phyloP scores from a whole-genome alignment of 1,140 invertebrate species.

The Condylostylus longicornis region DNA sequence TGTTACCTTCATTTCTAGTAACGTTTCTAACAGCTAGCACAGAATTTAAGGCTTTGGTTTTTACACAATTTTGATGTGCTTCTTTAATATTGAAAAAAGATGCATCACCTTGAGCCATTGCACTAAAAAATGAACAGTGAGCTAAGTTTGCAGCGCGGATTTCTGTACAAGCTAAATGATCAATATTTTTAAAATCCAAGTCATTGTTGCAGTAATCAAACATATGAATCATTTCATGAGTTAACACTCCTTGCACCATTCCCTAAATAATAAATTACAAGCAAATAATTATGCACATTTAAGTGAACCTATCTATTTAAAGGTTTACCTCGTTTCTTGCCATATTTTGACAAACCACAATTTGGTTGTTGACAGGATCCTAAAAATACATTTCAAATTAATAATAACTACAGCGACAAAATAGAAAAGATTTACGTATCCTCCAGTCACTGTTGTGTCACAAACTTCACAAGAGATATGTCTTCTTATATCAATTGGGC shows the following conservation, averaged over 20 bases:
- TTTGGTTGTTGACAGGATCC: constrained; percentile 42
- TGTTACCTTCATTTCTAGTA: constrained; percentile 44
- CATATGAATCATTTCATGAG: constrained; percentile 93
- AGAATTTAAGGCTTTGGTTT: constrained; percentile 68
- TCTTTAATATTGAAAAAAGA: constrained; percentile 56
- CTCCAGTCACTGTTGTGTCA: constrained; percentile 64
- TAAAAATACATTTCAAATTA: no score
- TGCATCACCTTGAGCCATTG: constrained; percentile 59
- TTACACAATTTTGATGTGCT: constrained; percentile 75
- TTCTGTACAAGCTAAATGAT: constrained; percentile 91
- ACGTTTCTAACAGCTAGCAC: constrained; percentile 68
- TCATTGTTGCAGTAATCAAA: constrained; percentile 86
- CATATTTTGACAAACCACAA: constrained; percentile 84
- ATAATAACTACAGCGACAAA: constrained; percentile 24
- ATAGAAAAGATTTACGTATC: constrained; percentile 59
- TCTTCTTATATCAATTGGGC: constrained; percentile 63
- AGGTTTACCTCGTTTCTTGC: constrained; percentile 40
- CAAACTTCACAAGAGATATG: constrained; percentile 90
- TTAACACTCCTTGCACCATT: constrained; percentile 60
- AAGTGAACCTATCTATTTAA: no score
- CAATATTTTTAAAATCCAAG: constrained; percentile 75
- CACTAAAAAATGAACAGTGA: constrained; percentile 77
- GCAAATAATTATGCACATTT: no score
- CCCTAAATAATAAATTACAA: no score
- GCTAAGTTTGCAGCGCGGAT: constrained; percentile 80